Conservation (phyloP, 2,113 vertebrate species). For the Hypocryptadius cinnamomeus region DNA sequence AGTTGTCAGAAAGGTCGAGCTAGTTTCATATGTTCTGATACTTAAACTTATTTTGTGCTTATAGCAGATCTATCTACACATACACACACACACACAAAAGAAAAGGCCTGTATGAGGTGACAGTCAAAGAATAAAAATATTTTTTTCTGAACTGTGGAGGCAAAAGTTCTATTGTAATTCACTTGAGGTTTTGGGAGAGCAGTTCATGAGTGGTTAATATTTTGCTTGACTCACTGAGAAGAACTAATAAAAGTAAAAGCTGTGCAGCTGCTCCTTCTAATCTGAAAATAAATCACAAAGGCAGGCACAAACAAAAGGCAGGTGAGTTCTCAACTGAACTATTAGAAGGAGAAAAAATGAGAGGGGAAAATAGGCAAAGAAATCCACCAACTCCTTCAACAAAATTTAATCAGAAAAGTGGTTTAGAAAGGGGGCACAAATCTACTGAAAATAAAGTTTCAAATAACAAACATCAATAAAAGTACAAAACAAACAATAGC, state of each 20-base stretch:
- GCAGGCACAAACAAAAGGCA: slow-evolving; percentile 17
- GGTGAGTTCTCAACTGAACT: not conserved
- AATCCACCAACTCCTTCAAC: not conserved
- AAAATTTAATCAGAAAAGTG: slow-evolving; percentile 37
- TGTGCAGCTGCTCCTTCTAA: slow-evolving; percentile 6
- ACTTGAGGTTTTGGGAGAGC: not conserved
- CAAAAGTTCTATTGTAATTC: not conserved
- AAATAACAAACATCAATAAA: slow-evolving; percentile 42
- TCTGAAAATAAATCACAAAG: slow-evolving; percentile 34
- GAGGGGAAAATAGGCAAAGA: not conserved
- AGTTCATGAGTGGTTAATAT: not conserved
- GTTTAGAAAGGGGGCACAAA: not conserved
- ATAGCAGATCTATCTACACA: not conserved
- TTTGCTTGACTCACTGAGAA: not conserved
- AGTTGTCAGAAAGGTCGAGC: not conserved
- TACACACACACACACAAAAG: not conserved
- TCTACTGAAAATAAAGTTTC: slow-evolving; percentile 33
- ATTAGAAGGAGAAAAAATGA: not conserved
- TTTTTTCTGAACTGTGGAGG: not conserved
- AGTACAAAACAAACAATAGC: slow-evolving; percentile 39
- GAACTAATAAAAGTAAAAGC: slow-evolving; percentile 35
- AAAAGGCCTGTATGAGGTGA: not conserved
- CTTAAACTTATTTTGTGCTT: not conserved
- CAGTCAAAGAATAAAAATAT: not conserved
- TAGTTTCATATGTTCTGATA: not conserved